phyloP scores from a whole-genome alignment of 1,140 invertebrate species.

The Neoseiulus cucumeris region DNA sequence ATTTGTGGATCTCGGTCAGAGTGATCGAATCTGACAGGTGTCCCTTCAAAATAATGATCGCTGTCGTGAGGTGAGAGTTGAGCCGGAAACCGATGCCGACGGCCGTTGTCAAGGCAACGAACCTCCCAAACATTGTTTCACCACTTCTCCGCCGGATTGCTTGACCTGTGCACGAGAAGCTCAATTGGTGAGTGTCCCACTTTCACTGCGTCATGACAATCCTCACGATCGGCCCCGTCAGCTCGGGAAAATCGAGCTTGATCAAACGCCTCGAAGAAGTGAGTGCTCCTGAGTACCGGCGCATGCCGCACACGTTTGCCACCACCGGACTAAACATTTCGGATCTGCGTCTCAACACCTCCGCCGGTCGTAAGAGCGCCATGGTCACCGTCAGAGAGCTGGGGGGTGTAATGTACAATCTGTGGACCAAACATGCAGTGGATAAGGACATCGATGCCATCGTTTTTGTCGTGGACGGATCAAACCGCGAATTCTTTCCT shows the following conservation, averaged over 20 bases:
- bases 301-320: constrained; percentile 1
- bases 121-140: too few species aligned
- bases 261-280: constrained; percentile 7
- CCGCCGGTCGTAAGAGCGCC: not conserved
- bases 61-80: too few species aligned
- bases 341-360: not conserved
- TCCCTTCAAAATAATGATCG: too few species aligned
- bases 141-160: too few species aligned
- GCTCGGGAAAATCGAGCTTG: not conserved
- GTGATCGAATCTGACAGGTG: too few species aligned
- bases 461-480: not conserved
- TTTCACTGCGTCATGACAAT: not conserved
- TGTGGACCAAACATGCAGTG: not conserved
- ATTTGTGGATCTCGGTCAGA: too few species aligned
- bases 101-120: too few species aligned
- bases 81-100: too few species aligned
- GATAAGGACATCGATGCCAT: not conserved
- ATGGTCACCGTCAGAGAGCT: not conserved
- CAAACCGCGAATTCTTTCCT: not conserved
- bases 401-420: not conserved
- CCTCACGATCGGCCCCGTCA: not conserved
- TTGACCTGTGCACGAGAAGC: too few species aligned
- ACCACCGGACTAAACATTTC: not conserved
- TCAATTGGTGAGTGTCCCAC: too few species aligned
- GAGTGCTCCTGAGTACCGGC: not conserved